Conservation (phyloP, 1,140 invertebrate genomes). For the Zaprionus africanus region DNA sequence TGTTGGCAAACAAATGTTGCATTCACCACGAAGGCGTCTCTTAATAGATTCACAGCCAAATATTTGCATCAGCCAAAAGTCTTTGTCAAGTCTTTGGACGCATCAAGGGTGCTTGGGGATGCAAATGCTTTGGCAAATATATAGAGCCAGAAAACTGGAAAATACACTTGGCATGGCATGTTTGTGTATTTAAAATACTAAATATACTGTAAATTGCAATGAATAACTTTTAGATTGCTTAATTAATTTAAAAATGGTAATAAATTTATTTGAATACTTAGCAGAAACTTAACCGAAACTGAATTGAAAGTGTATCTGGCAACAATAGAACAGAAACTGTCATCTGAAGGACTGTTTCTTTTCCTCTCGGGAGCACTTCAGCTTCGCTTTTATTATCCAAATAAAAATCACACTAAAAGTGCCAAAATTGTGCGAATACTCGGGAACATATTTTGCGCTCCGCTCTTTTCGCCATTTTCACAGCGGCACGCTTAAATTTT, state of each 20-base stretch:
- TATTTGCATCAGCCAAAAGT: conserved; percentile 48
- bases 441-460: conserved; percentile 5
- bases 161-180: not conserved
- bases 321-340: too few relatives aligned
- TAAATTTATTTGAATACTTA: too few relatives aligned
- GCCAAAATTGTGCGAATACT: not conserved
- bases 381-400: not conserved
- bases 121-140: not conserved
- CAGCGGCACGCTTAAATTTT: conserved; percentile 31
- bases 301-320: too few relatives aligned
- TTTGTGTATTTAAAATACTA: too few relatives aligned
- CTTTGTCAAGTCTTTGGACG: conserved; percentile 19
- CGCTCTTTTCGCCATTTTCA: conserved; percentile 11
- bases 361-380: not conserved
- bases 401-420: conserved; percentile 4
- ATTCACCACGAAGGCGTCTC: conserved; percentile 28
- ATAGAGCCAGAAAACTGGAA: not conserved
- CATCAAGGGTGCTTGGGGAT: not conserved
- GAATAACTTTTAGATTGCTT: too few relatives aligned
- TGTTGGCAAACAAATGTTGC: conserved; percentile 70
- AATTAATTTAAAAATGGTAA: too few relatives aligned
- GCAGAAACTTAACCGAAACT: too few relatives aligned
- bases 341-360: not conserved
- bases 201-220: too few relatives aligned
- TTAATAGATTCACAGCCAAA: conserved; percentile 67